phyloP scores from a whole-genome alignment of 1,140 invertebrate species.

The Lasioglossum baleicum region DNA sequence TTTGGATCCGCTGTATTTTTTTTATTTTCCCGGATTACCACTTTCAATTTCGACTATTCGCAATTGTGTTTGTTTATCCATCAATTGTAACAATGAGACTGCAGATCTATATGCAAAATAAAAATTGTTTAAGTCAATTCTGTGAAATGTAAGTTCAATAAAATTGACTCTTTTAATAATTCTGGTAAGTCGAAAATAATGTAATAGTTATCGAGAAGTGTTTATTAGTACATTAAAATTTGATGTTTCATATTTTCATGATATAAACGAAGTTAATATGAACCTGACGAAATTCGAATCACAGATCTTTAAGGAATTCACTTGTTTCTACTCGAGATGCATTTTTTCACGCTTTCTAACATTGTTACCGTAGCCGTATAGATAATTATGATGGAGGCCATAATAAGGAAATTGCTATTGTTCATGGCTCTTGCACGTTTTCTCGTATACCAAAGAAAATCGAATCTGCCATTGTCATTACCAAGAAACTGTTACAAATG shows the following conservation, averaged over 20 bases:
- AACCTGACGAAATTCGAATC: background rate
- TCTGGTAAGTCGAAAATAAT: too few species aligned
- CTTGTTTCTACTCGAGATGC: background rate
- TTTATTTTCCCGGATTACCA: background rate
- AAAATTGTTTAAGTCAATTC: too few species aligned
- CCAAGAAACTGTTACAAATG: too few species aligned
- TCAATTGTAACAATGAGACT: background rate
- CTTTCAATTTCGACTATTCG: too few species aligned
- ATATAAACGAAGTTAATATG: background rate
- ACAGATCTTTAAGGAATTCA: background rate
- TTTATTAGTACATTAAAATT: too few species aligned
- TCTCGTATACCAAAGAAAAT: background rate
- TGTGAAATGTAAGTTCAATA: too few species aligned
- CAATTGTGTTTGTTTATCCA: background rate
- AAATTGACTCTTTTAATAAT: too few species aligned
- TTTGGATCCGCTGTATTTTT: too few species aligned
- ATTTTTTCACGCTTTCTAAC: slow-evolving; percentile 32
- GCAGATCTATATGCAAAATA: too few species aligned
- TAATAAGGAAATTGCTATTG: slow-evolving; percentile 1
- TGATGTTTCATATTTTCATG: background rate
- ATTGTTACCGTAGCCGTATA: background rate
- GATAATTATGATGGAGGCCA: slow-evolving; percentile 2
- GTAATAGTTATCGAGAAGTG: too few species aligned
- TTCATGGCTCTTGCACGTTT: background rate
- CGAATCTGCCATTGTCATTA: background rate